Conservation (phyloP, 2,113 vertebrate species). For the Gobiocypris rarus region DNA sequence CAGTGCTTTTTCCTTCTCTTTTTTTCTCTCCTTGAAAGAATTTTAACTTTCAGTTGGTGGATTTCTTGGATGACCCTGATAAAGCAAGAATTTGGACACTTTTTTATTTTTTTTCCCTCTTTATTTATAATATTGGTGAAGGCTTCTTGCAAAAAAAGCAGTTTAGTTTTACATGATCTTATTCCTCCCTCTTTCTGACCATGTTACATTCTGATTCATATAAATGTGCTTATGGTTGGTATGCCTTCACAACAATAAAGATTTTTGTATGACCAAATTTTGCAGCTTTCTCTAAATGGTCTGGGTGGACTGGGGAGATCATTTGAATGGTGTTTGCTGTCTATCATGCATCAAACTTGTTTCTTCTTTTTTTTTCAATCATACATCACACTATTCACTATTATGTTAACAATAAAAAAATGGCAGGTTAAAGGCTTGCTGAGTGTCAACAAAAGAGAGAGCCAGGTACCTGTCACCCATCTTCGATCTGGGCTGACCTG, state of each 20-base stretch:
- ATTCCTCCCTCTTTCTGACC: neutral
- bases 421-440: neutral
- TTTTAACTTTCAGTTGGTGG: neutral
- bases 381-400: neutral
- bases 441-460: constrained; percentile 2
- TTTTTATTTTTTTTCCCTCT: neutral
- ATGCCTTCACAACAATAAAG: neutral
- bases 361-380: neutral
- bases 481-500: constrained; percentile 10
- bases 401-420: neutral
- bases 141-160: no score
- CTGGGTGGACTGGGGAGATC: neutral
- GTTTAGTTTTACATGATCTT: neutral
- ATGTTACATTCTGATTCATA: neutral
- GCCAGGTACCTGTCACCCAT: neutral
- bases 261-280: neutral
- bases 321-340: neutral
- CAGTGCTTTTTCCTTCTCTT: neutral
- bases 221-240: neutral
- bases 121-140: neutral
- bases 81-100: neutral
- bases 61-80: neutral
- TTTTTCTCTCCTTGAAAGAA: constrained; percentile 21
- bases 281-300: constrained; percentile 7
- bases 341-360: neutral